A percentile compares a stretch with the other conserved stretches of the same genome.
These are phyloP conservation scores for Thryonomys swinderianus DNA, from an alignment of 2,113 vertebrate species.

Conservation along the genomic window DNA sequence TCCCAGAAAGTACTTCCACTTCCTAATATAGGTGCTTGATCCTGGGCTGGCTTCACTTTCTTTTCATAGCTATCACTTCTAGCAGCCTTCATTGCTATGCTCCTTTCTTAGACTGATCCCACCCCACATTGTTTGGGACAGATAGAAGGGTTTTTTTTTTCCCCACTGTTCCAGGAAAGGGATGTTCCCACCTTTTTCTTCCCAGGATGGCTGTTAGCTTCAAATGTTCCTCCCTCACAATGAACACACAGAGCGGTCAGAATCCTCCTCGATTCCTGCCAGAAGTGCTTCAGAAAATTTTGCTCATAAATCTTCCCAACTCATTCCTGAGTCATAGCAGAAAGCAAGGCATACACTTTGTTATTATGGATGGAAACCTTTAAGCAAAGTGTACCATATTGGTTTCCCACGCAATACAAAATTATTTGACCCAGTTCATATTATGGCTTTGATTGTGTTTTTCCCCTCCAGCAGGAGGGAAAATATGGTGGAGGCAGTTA, in stretches of 20 bases:
- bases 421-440: neutral
- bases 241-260: neutral
- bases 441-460: neutral
- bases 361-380: slow-evolving; percentile 15
- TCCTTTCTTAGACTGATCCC: neutral
- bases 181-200: neutral
- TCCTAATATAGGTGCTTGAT: neutral
- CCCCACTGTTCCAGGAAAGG: neutral
- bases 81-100: neutral
- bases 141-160: neutral
- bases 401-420: neutral
- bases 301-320: neutral
- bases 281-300: neutral
- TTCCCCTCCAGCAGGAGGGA: neutral
- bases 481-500: neutral
- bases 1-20: neutral
- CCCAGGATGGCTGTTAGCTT: neutral
- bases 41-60: too few relatives aligned
- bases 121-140: neutral
- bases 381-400: neutral
- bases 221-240: neutral
- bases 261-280: neutral
- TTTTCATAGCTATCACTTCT: neutral
- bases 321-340: neutral
- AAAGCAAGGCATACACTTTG: neutral